Evolutionary conservation across 1,140 invertebrate species (phyloP), one percentile per base, ranked within the genome.

Genomic region (Piezodorus guildinii): DNA sequence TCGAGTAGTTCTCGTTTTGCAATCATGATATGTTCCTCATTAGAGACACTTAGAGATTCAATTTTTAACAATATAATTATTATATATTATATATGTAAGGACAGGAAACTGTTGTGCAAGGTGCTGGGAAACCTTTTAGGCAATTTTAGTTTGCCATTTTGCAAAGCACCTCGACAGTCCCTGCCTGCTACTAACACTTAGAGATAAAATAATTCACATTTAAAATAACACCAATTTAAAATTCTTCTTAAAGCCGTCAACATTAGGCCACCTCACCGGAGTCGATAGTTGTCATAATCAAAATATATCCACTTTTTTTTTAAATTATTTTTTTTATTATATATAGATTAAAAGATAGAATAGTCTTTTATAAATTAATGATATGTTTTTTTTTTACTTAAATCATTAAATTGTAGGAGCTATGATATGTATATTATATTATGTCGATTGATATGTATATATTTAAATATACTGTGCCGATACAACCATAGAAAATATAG

Each of bases 391-490:
- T n/a, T 19, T 14, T 6, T 56, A 56, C 23, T 56, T 56, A 52
- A 4, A 21, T 56, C 46, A 39, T 63, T 54, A 62, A 59, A 52
- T 60, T 17, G 34, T 64, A 64, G 63, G 63, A 64, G 63, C 63
- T 64, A 64, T 64, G 63, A 64, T 64, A 64, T 64, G 63, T 63
- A 56, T 49, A 49, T 49, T 49, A 19, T 49, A 19, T 49, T 56
- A 56, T 23, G 23, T 9, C 3, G 52, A 56, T 64, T 64, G 63
- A 64, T 64, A 64, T 64, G 63, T 60, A 64, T 62, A 52, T 44
- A 56, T 49, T 64, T 63, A 27, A 56, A 56, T 30, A 62, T 64
- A 64, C 63, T 64, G 63, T 64, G 63, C 63, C 63, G 63, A 64
- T 56, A 64, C 56, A 64, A 34, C 58, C 21, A 60, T 45, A 60